Base-by-base conservation (phyloP, 2,797 vertebrate genomes). In the Emydoidea blandingii region DNA sequence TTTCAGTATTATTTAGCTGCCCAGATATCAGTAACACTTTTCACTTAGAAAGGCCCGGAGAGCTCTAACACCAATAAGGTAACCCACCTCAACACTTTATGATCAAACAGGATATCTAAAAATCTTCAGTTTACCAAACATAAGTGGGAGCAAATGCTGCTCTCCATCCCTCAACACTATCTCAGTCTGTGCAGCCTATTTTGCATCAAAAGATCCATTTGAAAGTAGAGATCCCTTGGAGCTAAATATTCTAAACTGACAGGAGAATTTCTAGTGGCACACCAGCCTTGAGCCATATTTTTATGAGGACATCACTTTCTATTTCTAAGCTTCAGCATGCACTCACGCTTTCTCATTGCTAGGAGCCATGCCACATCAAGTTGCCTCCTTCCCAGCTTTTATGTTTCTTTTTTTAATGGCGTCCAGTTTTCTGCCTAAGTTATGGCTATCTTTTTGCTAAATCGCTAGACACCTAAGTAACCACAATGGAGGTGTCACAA, bases 291-390 rank as follows among this genome's bases (percentile, higher is more conserved):
- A 98, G 98, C 98, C 97, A 98, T 98, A 98, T 98, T 98, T 98
- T 98, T 98, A 98, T 98, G 98, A 98, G 98, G 98, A 98, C 98
- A 98, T 98, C 98, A 98, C 98, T 98, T 98, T 98, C 98, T 98
- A 98, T 98, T 98, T 98, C 98, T 97, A 98, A 98, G 98, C 98
- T 98, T 96, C 97, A 97, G 97, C 96, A 98, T 97, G 98, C 98
- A 98, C 98, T 98, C 98, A 97, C 98, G 98, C 98, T 98, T 98
- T 97, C 98, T 96, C 95, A 96, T 97, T 8, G 98, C 98, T 98
- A 98, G 98, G 81, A 98, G 98, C 97, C 96, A 98, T 95, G 98
- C 98, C 98, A 97, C 97, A 98, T 98, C 98, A 97, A 97, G 97
- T 98, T 96, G 97, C 97, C 98, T 98, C 97, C 94, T 96, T 97